phyloP scores from a whole-genome alignment of 2,888 invertebrate genomes.

The Lutraria lutraria region DNA sequence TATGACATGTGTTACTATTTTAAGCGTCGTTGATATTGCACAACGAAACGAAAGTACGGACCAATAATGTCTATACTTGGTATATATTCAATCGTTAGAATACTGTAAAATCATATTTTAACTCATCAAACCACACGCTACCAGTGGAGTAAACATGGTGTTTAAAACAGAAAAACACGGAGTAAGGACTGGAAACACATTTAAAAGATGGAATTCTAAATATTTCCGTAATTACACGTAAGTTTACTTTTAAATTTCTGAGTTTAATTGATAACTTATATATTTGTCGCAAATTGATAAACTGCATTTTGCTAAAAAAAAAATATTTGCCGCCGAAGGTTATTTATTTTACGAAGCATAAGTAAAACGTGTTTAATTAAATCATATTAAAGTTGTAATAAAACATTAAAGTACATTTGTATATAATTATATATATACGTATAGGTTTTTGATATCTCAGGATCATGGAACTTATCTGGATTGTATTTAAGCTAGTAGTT shows the following conservation, averaged over 20 bases:
- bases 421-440: too few species aligned
- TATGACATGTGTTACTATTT: constrained; percentile 36
- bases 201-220: constrained; percentile 73
- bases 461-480: too few species aligned
- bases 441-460: too few species aligned
- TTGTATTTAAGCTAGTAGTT: too few species aligned
- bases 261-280: neutral
- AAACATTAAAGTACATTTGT: too few species aligned
- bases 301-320: neutral
- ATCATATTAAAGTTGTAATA: too few species aligned
- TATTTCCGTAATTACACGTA: constrained; percentile 71
- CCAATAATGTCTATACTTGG: neutral
- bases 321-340: too few species aligned
- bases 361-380: too few species aligned
- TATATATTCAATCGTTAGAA: constrained; percentile 7
- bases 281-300: neutral
- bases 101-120: too few species aligned
- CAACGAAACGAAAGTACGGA: constrained; percentile 46
- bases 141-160: constrained; percentile 70
- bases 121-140: neutral
- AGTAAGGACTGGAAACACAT: constrained; percentile 78
- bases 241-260: neutral
- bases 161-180: constrained; percentile 73
- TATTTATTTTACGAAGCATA: too few species aligned
- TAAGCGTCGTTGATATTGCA: constrained; percentile 37